A percentile compares a stretch with the other conserved stretches of the same genome.
These are phyloP conservation scores for Pelvicachromis taeniatus DNA, from an alignment of 2,113 vertebrate genomes.

Conservation along the genomic window DNA sequence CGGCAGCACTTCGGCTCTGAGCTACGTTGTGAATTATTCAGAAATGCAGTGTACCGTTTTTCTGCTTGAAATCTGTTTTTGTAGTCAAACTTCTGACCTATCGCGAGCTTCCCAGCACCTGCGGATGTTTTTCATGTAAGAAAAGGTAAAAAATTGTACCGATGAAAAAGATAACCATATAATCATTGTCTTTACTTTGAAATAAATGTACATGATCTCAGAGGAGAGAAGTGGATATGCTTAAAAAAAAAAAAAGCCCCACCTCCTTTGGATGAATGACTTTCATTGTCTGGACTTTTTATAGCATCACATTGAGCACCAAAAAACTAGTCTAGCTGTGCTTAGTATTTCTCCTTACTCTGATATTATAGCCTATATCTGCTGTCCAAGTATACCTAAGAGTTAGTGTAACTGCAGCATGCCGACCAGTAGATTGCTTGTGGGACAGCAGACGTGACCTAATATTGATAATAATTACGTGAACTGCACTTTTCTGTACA, in stretches of 20 bases:
- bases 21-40: not conserved
- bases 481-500: slow-evolving; percentile 27
- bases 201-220: not conserved
- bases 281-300: not conserved
- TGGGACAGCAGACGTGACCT: slow-evolving; percentile 20
- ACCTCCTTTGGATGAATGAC: not conserved
- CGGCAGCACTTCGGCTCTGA: not conserved
- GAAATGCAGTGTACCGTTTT: not conserved
- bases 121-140: slow-evolving; percentile 29
- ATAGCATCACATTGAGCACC: slow-evolving; percentile 23
- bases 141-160: not conserved
- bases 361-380: slow-evolving; percentile 17
- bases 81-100: not conserved
- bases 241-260: not conserved
- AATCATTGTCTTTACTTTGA: not conserved
- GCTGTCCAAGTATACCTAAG: slow-evolving; percentile 27
- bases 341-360: slow-evolving; percentile 5
- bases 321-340: not conserved
- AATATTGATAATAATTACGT: slow-evolving; percentile 9
- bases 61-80: not conserved
- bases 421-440: slow-evolving; percentile 46
- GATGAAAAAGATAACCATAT: not conserved
- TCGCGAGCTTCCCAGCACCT: not conserved
- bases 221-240: not conserved
- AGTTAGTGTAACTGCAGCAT: slow-evolving; percentile 49